phyloP scores from a whole-genome alignment of 2,113 vertebrate genomes.

The Lycocorax pyrrhopterus region DNA sequence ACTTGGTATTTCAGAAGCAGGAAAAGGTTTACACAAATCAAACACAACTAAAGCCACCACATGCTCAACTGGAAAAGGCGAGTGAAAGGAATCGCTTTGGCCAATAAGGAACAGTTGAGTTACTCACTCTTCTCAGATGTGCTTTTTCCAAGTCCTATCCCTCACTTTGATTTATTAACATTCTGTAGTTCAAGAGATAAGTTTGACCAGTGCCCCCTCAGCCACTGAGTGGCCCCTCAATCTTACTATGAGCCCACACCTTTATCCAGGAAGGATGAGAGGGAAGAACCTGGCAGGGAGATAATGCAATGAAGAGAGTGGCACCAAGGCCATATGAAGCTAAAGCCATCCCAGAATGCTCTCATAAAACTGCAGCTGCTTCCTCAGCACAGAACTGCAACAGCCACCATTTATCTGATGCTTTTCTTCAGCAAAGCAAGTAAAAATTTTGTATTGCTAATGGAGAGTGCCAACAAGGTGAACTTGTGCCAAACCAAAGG shows the following conservation, averaged over 20 bases:
- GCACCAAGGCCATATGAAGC: not conserved
- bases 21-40: not conserved
- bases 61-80: not conserved
- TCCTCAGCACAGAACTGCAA: not conserved
- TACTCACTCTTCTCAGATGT: conserved; percentile 7
- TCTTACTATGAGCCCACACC: not conserved
- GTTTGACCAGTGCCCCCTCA: not conserved
- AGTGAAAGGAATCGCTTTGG: not conserved
- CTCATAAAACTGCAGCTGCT: not conserved
- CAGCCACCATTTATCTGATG: not conserved
- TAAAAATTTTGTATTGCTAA: not conserved
- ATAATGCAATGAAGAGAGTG: not conserved
- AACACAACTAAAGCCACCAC: not conserved
- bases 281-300: not conserved
- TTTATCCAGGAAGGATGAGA: not conserved
- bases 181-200: conserved; percentile 31
- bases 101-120: not conserved
- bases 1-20: not conserved
- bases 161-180: conserved; percentile 43
- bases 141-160: conserved; percentile 21
- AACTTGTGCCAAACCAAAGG: not conserved
- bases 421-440: not conserved
- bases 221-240: not conserved
- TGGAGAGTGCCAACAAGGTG: not conserved
- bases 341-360: not conserved